Conservation (phyloP, 2,113 vertebrate genomes). For the Scopus umbretta region DNA sequence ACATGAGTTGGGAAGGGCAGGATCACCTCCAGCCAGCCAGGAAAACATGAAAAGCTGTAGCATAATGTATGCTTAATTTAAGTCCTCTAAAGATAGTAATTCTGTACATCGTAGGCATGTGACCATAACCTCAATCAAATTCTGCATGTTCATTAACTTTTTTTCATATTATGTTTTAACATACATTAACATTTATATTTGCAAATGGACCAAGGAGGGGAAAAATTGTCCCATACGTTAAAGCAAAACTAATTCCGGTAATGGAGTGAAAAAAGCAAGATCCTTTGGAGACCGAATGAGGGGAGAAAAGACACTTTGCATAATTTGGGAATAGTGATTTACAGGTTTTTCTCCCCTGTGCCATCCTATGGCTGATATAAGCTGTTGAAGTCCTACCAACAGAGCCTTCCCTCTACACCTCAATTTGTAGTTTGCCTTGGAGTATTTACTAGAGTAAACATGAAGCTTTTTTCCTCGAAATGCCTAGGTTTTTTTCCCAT, state of each 20-base stretch:
- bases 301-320: neutral
- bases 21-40: neutral
- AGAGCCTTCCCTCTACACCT: neutral
- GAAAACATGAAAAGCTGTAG: neutral
- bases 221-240: neutral
- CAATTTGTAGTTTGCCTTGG: neutral
- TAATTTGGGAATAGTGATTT: neutral
- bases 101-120: neutral
- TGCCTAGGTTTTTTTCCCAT: neutral
- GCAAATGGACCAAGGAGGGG: neutral
- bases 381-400: neutral
- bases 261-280: neutral
- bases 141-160: neutral
- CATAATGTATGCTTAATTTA: neutral
- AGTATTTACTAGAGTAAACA: neutral
- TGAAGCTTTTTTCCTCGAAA: neutral
- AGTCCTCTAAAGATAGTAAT: neutral
- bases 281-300: neutral
- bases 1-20: fast-evolving
- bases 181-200: neutral
- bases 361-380: neutral
- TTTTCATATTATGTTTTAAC: neutral
- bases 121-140: neutral
- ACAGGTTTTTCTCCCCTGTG: neutral
- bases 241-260: neutral